Conservation (phyloP, 23 tunicate species). For the Styela clava region DNA sequence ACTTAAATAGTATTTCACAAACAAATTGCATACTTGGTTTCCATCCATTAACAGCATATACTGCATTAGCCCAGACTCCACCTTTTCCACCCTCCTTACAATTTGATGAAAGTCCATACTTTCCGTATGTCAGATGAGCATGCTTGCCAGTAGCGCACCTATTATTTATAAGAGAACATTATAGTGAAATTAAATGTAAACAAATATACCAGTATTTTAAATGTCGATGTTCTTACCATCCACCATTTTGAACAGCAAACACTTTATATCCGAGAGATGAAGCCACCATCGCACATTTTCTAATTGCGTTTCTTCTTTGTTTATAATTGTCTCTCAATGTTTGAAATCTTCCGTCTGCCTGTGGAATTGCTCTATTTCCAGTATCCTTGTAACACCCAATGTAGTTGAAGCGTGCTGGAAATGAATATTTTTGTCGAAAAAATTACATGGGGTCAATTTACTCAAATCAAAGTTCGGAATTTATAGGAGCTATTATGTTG, state of each 20-base stretch:
- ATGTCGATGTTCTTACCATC: neutral
- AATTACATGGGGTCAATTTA: too few species aligned
- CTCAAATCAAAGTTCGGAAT: too few species aligned
- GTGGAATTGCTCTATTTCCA: neutral
- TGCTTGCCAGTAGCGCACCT: slow-evolving; percentile 10
- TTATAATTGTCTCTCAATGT: slow-evolving; percentile 2
- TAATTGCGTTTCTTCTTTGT: slow-evolving; percentile 2
- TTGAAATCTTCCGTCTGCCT: neutral
- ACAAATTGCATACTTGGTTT: too few species aligned
- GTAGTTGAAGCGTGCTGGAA: neutral
- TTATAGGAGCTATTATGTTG: too few species aligned
- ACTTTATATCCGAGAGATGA: neutral
- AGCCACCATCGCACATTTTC: slow-evolving; percentile 12
- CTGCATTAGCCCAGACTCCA: slow-evolving; percentile 14
- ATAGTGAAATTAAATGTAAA: too few species aligned
- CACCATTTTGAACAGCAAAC: slow-evolving; percentile 2
- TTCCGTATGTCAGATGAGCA: slow-evolving; percentile 4
- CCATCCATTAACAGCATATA: slow-evolving; percentile 1
- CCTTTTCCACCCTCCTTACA: slow-evolving; percentile 11
- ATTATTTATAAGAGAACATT: too few species aligned
- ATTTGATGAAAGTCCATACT: slow-evolving; percentile 9
- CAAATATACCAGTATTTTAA: neutral
- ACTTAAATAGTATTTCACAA: too few species aligned
- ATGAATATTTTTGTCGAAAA: neutral
- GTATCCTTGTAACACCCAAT: neutral